Conservation (phyloP, 2,797 vertebrate species). For the Alexandromys oeconomus region DNA sequence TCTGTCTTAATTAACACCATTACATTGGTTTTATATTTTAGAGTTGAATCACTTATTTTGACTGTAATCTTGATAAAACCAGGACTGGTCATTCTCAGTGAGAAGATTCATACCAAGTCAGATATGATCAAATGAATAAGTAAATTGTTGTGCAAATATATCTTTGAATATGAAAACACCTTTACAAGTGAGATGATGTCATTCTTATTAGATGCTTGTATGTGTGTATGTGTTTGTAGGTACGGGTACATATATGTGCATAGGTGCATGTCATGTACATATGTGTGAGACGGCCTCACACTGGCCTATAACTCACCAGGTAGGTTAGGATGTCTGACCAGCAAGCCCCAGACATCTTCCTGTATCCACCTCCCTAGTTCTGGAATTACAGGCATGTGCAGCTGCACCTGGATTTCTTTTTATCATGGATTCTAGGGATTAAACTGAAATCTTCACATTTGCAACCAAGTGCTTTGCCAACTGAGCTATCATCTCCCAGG, state of each 20-base stretch:
- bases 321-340: neutral
- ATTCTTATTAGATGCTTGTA: neutral
- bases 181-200: neutral
- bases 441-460: neutral
- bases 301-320: neutral
- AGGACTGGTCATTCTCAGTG: neutral
- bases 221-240: neutral
- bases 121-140: neutral
- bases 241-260: neutral
- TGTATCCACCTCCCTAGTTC: neutral
- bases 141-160: neutral
- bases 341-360: neutral
- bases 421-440: neutral
- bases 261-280: neutral
- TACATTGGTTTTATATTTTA: neutral
- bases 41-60: neutral
- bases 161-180: neutral
- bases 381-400: neutral
- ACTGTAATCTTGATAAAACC: neutral
- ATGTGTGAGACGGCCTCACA: neutral
- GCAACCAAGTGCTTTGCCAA: neutral
- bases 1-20: neutral
- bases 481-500: neutral
- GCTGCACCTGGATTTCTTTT: neutral
- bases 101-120: neutral